Evolutionary conservation across 2,113 vertebrate species (phyloP), one percentile per base, ranked within the genome.

Genomic region (Sinocyclocheilus anophthalmus): DNA sequence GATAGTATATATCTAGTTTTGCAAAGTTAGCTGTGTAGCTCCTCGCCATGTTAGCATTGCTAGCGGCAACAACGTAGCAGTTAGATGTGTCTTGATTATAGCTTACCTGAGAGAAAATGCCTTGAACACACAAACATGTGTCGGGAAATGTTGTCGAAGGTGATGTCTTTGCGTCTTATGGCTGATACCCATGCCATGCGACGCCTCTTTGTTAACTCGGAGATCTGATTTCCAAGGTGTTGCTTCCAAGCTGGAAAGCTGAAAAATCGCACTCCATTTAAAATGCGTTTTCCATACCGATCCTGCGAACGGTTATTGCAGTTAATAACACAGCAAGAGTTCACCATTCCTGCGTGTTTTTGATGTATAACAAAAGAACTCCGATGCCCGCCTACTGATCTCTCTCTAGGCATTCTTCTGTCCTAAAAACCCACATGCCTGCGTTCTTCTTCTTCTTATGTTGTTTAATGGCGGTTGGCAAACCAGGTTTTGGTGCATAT

Each of bases 171-270:
- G 37, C 80, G 33, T 76, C 50, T 77, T 42, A 78, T 80, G 8
- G 87, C 87, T 24, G 84, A 73, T 57, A 86, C 61, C 84, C 87
- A 88, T 16, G 87, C 84, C 75, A 86, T 83, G 61, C 79, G 79
- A 83, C 73, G 73, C 26, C 65, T 79, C 80, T 83, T 86, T 50
- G 80, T 88, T 63, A 88, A 50, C 50, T 86, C 79, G 13, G 78
- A 26, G n/a, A 88, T n/a, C 59, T 82, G 57, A 14, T 53, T 53
- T 39, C 77, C 87, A 11, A 39, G 55, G 18, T 69, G 57, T 24
- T 76, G 67, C 24, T 76, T 85, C 78, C 84, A 88, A 48, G 59
- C 72, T 12, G 84, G 80, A 48, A 88, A 86, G 18, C 84, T 77
- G 75, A 79, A 83, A 63, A 83, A 84, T 48, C 82, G 65, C 63